Base-by-base conservation (phyloP, 2,797 vertebrate genomes). In the Cynodonichthys magdalenae region DNA sequence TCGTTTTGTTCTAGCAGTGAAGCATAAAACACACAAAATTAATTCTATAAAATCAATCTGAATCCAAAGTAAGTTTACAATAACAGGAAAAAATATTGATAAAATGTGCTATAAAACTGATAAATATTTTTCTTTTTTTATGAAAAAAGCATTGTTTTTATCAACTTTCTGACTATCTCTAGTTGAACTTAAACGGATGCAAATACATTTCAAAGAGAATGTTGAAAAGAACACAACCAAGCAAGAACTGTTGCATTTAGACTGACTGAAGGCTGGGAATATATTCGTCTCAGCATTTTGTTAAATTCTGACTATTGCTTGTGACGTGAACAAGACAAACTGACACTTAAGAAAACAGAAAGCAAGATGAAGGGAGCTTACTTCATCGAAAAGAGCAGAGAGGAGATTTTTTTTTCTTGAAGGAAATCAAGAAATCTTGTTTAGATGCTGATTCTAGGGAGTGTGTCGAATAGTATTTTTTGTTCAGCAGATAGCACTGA, bases 321-420 rank as follows among this genome's bases (percentile, higher is more conserved):
- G 24, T 45, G 12, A 27, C 8, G 11, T 51, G 24, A 52, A 12
- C 36, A 39, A 14, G 7, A 19, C 15, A 18, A 2, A 41, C 20
- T 39, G 45, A 48, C 7, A 49, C 20, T 6, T 0, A 45, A 14
- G 18, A 31, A 18, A 56, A 3, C 15, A 7, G 52, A 18, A 1
- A 45, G 19, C 27, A 58, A 18, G n/a, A 41, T 6, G 62, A 71
- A 28, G 34, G 51, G n/a, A 54, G 34, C 46, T 52, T 49, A 61
- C 53, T 11, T 66, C 53, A 47, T 15, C 2, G 19, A 19, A 10
- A 11, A 46, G 10, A 24, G 24, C 47, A 39, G 50, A 19, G 19
- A 20, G 5, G 7, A 36, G 36, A 61, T n/a, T 51, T 51, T 39
- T 31, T n/a, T 45, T 42, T 63, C 8, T 31, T 49, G 18, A 51